phyloP scores from a whole-genome alignment of 2,113 vertebrate genomes.

The Dermatemys mawii region DNA sequence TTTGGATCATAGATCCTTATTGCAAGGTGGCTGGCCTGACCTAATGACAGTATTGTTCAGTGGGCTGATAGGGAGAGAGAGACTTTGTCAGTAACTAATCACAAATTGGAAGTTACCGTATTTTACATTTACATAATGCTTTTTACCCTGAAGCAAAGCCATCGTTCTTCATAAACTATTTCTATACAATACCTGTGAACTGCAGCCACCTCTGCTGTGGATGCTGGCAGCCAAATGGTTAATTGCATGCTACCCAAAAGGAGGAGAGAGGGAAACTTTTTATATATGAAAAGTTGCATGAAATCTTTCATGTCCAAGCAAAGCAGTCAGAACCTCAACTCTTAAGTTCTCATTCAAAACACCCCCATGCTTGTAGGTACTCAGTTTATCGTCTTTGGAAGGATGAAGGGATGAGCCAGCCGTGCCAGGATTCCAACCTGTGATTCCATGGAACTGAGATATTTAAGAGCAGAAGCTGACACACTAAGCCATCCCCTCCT shows the following conservation, averaged over 20 bases:
- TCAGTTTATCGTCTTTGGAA: background rate
- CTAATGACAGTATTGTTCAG: background rate
- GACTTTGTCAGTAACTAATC: background rate
- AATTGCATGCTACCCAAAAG: background rate
- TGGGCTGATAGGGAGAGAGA: slow-evolving; percentile 29
- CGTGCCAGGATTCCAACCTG: slow-evolving; percentile 29
- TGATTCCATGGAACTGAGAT: background rate
- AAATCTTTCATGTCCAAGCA: slow-evolving; percentile 2
- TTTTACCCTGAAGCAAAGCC: background rate
- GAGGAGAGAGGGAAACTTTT: background rate
- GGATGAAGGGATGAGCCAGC: slow-evolving; percentile 2
- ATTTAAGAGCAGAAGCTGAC: background rate
- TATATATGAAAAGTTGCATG: background rate
- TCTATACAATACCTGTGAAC: background rate
- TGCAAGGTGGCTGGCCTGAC: background rate
- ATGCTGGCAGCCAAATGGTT: background rate
- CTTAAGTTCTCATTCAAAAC: background rate
- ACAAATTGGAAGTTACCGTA: background rate
- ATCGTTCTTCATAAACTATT: slow-evolving; percentile 7
- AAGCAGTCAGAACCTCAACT: slow-evolving; percentile 7
- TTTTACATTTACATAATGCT: background rate
- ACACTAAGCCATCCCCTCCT: background rate
- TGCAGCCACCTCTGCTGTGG: background rate
- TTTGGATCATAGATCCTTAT: slow-evolving; percentile 12
- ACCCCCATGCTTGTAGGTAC: background rate